Evolutionary conservation across 2,113 vertebrate species (phyloP).

Genomic region (Blennius ocellaris): DNA sequence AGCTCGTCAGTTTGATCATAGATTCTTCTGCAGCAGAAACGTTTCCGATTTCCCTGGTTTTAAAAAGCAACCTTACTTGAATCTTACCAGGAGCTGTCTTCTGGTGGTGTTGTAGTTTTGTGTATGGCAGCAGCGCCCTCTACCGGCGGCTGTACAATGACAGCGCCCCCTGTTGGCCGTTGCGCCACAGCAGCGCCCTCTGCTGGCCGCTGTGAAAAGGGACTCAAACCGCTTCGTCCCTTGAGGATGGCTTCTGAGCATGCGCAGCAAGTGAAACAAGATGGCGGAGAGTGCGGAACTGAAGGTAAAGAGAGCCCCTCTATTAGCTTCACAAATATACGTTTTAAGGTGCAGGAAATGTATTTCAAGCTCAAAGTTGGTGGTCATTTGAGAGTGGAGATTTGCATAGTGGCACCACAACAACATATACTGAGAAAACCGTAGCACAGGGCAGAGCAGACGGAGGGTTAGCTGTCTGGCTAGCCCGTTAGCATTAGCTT

Average conservation of each 20-base stretch:
- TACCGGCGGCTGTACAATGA: too few species aligned
- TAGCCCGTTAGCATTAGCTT: slow-evolving; percentile 77
- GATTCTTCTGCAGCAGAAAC: too few species aligned
- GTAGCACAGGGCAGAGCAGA: slow-evolving; percentile 15
- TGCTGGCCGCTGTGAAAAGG: slow-evolving; percentile 26
- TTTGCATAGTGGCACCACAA: not conserved
- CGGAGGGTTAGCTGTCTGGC: slow-evolving; percentile 62
- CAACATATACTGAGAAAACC: slow-evolving; percentile 20
- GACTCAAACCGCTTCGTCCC: slow-evolving; percentile 68
- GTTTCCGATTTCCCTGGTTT: too few species aligned
- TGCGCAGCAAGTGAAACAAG: slow-evolving; percentile 93
- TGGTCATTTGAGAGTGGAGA: slow-evolving; percentile 9
- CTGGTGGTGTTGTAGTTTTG: too few species aligned
- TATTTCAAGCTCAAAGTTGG: slow-evolving; percentile 3
- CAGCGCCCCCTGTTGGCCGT: too few species aligned
- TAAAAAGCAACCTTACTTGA: too few species aligned
- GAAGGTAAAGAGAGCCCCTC: slow-evolving; percentile 94
- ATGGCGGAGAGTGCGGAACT: slow-evolving; percentile 99
- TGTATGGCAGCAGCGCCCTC: too few species aligned
- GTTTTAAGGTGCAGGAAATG: slow-evolving; percentile 25
- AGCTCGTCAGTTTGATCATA: too few species aligned
- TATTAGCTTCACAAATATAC: slow-evolving; percentile 85
- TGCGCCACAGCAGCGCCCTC: slow-evolving; percentile 50
- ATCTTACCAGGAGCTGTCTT: too few species aligned
- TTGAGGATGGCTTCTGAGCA: slow-evolving; percentile 87